Evolutionary conservation across 2,888 invertebrate genomes (phyloP), one percentile per base, ranked within the genome.

Genomic region (Plagodis dolabraria): DNA sequence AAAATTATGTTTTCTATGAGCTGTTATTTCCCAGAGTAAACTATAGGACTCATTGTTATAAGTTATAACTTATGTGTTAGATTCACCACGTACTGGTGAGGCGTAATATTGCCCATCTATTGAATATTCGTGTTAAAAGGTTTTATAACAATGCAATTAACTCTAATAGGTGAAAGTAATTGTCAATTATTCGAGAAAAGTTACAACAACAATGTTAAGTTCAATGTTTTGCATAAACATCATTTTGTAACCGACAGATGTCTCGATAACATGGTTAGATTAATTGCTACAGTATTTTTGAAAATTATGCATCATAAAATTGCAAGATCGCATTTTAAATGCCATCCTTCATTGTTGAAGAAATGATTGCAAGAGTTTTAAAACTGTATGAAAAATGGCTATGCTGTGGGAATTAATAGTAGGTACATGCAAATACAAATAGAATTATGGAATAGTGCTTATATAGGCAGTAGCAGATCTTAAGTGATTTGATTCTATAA

Each of bases 91-190:
- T 22, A 22, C 22, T 22, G 4, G 42, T 11, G 50, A 50, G 12
- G 34, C 50, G 45, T 47, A 46, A 35, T n/a, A 44, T 12, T 11
- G 40, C 33, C n/a, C 22, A 51, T 44, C 9, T 34, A 7, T 50
- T 43, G 33, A 46, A 56, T 46, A 49, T 54, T 8, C 22, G 36
- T 34, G 36, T 34, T 53, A 43, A 56, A 38, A 35, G 9, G 51
- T 53, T 57, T 57, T 59, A 57, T 36, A 33, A 36, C 40, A 8
- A 36, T 50, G 59, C 59, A 55, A 57, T 60, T 43, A 64, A 43
- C 6, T 33, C 9, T 56, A 59, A 59, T 60, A 8, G 48, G 62
- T 47, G 64, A 67, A 67, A 67, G 64, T 47, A 7, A 52, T 48
- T 45, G 47, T 35, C 45, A 54, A 55, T 59, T 49, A 58, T 49